These are phyloP conservation scores for Strongylocentrotus purpuratus DNA, from an alignment of 35 echinoderm and acorn worm species.

Conservation along the genomic window DNA sequence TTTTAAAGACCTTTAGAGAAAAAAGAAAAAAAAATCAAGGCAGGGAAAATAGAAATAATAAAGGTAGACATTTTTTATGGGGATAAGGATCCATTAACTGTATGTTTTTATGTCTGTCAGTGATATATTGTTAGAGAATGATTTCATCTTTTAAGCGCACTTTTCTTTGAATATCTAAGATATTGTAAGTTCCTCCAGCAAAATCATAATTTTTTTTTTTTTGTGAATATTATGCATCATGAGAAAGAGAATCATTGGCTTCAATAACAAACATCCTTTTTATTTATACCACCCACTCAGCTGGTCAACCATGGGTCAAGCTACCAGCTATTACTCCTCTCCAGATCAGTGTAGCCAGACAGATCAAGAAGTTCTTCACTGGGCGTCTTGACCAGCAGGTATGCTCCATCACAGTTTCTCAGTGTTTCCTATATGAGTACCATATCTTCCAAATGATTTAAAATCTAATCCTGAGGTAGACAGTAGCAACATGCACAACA, in stretches of 20 bases:
- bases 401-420: not conserved
- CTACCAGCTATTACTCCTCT: slow-evolving; percentile 85
- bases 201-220: not conserved
- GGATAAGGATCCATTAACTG: no score
- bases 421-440: not conserved
- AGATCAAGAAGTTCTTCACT: slow-evolving; percentile 98
- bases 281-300: slow-evolving; percentile 56
- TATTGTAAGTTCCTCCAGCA: not conserved
- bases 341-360: slow-evolving; percentile 82
- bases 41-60: no score
- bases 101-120: no score
- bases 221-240: not conserved
- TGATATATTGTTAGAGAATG: no score
- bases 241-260: not conserved
- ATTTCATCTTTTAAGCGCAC: no score
- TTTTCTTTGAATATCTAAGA: no score
- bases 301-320: slow-evolving; percentile 93
- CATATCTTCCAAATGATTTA: no score
- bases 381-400: slow-evolving; percentile 84
- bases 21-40: no score
- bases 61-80: no score
- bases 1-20: no score
- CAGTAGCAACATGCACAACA: no score
- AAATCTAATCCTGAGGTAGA: no score
- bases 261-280: not conserved